Percentiles rank a stretch among this genome's conserved stretches.
Conservation (phyloP, 2,888 invertebrate species). For the Pocota personata region DNA sequence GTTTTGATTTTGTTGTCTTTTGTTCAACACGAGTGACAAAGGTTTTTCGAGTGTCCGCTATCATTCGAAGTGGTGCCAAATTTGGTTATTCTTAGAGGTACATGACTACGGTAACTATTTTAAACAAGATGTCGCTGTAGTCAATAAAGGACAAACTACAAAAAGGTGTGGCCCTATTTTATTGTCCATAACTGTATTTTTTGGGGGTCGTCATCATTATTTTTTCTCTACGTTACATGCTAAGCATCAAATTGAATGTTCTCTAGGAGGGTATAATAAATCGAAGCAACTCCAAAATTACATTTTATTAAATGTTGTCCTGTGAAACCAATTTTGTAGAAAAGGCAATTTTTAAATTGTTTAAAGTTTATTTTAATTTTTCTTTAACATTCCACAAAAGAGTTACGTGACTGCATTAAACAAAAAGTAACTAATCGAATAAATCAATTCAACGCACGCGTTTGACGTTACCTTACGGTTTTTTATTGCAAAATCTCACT, state of each 20-base stretch:
- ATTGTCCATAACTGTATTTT: too few species aligned
- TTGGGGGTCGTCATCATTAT: too few species aligned
- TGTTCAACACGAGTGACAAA: background rate
- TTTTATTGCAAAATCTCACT: background rate
- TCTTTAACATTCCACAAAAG: background rate
- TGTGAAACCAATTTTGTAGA: background rate
- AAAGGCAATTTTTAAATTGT: background rate
- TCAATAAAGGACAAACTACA: too few species aligned
- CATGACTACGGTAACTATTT: too few species aligned
- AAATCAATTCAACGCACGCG: constrained; percentile 16
- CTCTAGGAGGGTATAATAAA: too few species aligned
- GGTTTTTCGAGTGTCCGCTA: background rate
- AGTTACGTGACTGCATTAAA: constrained; percentile 19
- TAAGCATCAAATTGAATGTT: too few species aligned
- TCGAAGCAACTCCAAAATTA: background rate
- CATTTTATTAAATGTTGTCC: background rate
- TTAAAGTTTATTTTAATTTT: background rate
- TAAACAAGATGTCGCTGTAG: too few species aligned
- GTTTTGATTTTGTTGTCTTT: background rate
- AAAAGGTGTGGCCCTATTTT: too few species aligned
- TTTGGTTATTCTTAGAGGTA: too few species aligned
- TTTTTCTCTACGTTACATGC: too few species aligned
- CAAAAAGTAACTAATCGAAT: background rate
- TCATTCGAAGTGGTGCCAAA: background rate
- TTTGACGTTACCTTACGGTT: background rate